Evolutionary conservation across 2,113 vertebrate species (phyloP), one percentile per base, ranked within the genome.

Genomic region (Peromyscus leucopus): DNA sequence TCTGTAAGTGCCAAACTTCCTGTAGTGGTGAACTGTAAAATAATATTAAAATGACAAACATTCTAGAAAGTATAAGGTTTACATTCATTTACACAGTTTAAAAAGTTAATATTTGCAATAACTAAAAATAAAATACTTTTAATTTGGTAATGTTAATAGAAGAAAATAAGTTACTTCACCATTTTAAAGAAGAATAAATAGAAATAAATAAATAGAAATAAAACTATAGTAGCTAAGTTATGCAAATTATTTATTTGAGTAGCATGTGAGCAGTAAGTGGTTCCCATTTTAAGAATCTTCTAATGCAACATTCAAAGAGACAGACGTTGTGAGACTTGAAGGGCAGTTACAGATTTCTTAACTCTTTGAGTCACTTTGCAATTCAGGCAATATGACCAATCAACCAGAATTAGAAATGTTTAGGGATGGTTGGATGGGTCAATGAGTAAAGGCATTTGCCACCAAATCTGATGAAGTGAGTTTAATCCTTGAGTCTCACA

Each of bases 201-300:
- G 74, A 12, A 15, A 16, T 46, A 51, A 51, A 51, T 51, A 51
- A 94, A 93, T 74, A 80, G 74, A 12, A 15, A 16, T 46, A 90
- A 89, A 65, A 51, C 75, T 65, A 57, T 9, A 83, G 79, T n/a
- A 8, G 78, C 79, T 46, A 89, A 93, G 4, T 5, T 55, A 13
- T n/a, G 1, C 3, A 75, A 71, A 5, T 19, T 88, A 90, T 78
- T 92, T 51, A 76, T 72, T 86, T 91, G 75, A 11, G 87, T n/a
- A 93, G 8, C 28, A 94, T 79, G 12, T 61, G 7, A 80, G 21
- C 19, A 10, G 46, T 39, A 88, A 84, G 17, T 72, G 7, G 7
- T 82, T 92, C 36, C 69, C 78, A 67, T 71, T 67, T 84, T 75
- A 86, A 86, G n/a, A 93, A 48, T 71, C 36, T 88, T 89, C 63